phyloP scores from a whole-genome alignment of 1,140 invertebrate genomes.

The Chymomyza costata region DNA sequence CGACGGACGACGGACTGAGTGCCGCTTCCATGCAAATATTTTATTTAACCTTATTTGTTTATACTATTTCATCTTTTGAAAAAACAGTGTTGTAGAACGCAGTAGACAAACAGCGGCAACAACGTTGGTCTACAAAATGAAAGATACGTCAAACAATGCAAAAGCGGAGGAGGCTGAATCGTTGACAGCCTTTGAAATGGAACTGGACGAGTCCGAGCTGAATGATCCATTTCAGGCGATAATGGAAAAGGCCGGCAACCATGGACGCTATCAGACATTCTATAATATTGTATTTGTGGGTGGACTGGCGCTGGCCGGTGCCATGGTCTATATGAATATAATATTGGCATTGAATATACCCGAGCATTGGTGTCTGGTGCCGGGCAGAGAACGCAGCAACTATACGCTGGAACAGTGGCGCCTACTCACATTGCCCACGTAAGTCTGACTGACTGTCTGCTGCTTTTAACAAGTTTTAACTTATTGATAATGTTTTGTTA shows the following conservation, averaged over 20 bases:
- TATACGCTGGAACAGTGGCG: conserved; percentile 76
- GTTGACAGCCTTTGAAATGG: conserved; percentile 37
- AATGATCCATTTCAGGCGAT: conserved; percentile 76
- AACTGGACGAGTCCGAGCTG: conserved; percentile 52
- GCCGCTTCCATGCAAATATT: too few species aligned
- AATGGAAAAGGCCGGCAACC: conserved; percentile 76
- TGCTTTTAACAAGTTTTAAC: neutral
- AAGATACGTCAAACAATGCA: conserved; percentile 41
- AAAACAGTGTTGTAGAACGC: conserved; percentile 7
- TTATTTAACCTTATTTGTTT: too few species aligned
- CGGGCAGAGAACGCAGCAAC: conserved; percentile 75
- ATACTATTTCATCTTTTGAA: neutral
- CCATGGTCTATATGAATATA: conserved; percentile 76
- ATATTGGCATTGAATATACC: conserved; percentile 77
- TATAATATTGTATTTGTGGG: conserved; percentile 76
- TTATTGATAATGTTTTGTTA: too few species aligned
- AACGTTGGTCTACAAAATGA: conserved; percentile 27
- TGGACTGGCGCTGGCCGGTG: conserved; percentile 63
- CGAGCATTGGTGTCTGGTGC: conserved; percentile 78
- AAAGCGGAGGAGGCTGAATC: conserved; percentile 32
- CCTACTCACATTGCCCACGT: conserved; percentile 76
- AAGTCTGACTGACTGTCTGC: conserved; percentile 23
- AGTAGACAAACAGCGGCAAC: neutral
- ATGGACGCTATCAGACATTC: conserved; percentile 77
- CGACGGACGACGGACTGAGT: neutral